Conservation (phyloP, 1,140 invertebrate species). For the Saxidomus purpurata region DNA sequence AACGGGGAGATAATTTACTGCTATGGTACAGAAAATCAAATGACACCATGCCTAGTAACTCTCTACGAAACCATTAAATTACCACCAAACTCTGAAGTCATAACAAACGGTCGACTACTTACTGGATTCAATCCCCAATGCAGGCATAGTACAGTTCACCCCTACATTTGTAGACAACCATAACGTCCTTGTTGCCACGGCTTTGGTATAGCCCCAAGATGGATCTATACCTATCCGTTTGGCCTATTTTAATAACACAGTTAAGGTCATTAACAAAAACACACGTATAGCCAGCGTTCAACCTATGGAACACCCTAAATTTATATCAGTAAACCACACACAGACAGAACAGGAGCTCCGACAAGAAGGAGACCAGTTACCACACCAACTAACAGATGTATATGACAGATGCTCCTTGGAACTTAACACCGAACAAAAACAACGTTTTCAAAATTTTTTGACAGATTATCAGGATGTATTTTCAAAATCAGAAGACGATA, state of each 20-base stretch:
- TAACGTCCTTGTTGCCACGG: conserved; percentile 39
- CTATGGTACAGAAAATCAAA: background rate
- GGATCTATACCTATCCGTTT: conserved; percentile 36
- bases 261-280: background rate
- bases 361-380: background rate
- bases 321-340: background rate
- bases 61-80: background rate
- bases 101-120: background rate
- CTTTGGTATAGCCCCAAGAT: background rate
- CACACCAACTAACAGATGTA: background rate
- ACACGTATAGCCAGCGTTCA: background rate
- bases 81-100: conserved; percentile 20
- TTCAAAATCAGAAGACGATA: conserved; percentile 44
- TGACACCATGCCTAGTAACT: background rate
- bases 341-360: background rate
- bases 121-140: background rate
- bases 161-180: conserved; percentile 1
- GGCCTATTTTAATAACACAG: conserved; percentile 1
- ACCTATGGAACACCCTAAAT: background rate
- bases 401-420: background rate
- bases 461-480: conserved; percentile 45
- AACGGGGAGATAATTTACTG: background rate
- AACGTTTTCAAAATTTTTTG: conserved; percentile 7
- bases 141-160: background rate
- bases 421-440: background rate